phyloP scores from a whole-genome alignment of 2,888 invertebrate genomes.

The Carcina quercana region DNA sequence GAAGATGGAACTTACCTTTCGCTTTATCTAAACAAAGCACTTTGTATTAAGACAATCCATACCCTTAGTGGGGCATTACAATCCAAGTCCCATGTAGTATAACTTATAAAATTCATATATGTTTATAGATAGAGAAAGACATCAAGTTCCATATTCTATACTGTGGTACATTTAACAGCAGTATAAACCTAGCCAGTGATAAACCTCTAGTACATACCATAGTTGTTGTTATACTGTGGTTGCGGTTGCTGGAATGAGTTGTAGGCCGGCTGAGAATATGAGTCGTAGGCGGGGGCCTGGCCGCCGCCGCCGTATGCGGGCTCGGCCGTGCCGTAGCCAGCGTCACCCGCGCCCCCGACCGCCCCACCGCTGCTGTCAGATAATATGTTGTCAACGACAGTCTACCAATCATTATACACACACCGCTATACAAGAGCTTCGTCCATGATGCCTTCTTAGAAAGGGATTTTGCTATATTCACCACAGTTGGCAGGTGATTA shows the following conservation, averaged over 20 bases:
- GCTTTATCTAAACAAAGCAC: too few species aligned
- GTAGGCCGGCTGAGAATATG: conserved; percentile 55
- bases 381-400: too few species aligned
- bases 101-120: not conserved
- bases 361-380: conserved; percentile 24
- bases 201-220: conserved; percentile 48
- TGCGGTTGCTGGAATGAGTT: conserved; percentile 54
- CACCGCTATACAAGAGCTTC: too few species aligned
- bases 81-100: not conserved
- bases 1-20: too few species aligned
- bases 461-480: too few species aligned
- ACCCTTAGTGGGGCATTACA: not conserved
- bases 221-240: conserved; percentile 51
- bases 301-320: conserved; percentile 44
- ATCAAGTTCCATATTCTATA: not conserved
- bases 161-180: not conserved
- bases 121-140: not conserved
- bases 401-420: too few species aligned
- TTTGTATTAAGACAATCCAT: not conserved
- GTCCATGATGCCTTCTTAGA: too few species aligned
- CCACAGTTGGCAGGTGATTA: too few species aligned
- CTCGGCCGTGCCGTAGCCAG: conserved; percentile 55
- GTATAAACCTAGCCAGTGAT: conserved; percentile 11
- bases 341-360: conserved; percentile 57
- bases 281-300: conserved; percentile 45